A percentile compares a stretch with the other conserved stretches of the same genome.
These are phyloP conservation scores for Sarcophaga variegata DNA, from an alignment of 2,888 invertebrate genomes.

Conservation along the genomic window DNA sequence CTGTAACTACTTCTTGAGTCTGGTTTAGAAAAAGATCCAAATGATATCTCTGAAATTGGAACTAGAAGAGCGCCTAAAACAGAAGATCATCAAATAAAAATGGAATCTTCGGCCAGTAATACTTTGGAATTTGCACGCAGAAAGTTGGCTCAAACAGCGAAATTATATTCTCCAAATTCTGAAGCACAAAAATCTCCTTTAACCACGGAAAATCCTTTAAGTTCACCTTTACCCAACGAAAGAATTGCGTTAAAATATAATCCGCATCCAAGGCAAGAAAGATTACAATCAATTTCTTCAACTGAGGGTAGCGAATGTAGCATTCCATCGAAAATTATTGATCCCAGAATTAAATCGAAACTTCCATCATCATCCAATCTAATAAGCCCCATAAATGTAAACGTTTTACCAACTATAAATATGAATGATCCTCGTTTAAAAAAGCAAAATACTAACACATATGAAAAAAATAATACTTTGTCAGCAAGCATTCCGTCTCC, in stretches of 20 bases:
- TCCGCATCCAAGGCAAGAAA: slow-evolving; percentile 79
- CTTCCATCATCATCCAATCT: neutral
- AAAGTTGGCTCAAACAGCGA: slow-evolving; percentile 73
- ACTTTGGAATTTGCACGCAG: slow-evolving; percentile 73
- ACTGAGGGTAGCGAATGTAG: slow-evolving; percentile 60
- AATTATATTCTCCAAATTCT: slow-evolving; percentile 61
- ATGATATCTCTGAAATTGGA: slow-evolving; percentile 58
- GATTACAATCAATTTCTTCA: slow-evolving; percentile 50
- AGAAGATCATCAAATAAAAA: slow-evolving; percentile 49
- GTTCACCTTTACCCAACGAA: slow-evolving; percentile 57
- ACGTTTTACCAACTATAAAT: slow-evolving; percentile 71
- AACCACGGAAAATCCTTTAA: slow-evolving; percentile 4
- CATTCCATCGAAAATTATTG: slow-evolving; percentile 36
- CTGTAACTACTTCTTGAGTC: slow-evolving; percentile 74
- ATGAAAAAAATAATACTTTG: slow-evolving; percentile 26
- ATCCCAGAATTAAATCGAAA: slow-evolving; percentile 64
- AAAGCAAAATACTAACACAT: slow-evolving; percentile 46
- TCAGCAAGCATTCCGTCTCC: slow-evolving; percentile 6
- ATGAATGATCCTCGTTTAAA: slow-evolving; percentile 72
- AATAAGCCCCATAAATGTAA: slow-evolving; percentile 44
- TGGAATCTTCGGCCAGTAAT: slow-evolving; percentile 9
- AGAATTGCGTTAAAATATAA: slow-evolving; percentile 82
- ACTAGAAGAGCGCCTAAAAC: slow-evolving; percentile 36
- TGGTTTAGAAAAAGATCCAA: slow-evolving; percentile 49
- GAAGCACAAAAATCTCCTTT: slow-evolving; percentile 34